Percentiles rank a stretch among this genome's conserved stretches.
Conservation (phyloP, 2,113 vertebrate species). For the Dipodomys spectabilis region DNA sequence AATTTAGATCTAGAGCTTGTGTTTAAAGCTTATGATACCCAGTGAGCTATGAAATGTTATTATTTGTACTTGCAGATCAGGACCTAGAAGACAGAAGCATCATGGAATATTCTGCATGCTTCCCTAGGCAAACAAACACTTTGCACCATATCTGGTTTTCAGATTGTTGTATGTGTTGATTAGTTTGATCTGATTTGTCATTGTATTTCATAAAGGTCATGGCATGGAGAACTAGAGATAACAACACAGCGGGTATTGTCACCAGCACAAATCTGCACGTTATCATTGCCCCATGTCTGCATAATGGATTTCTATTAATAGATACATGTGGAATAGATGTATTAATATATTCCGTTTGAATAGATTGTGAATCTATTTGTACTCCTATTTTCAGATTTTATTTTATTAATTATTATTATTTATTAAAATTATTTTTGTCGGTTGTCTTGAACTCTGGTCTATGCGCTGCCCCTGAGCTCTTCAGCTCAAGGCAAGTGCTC, state of each 20-base stretch:
- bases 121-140: background rate
- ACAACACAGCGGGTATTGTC: background rate
- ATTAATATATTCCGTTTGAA: background rate
- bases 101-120: background rate
- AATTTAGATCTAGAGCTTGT: background rate
- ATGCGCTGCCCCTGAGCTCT: no score
- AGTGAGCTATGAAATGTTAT: background rate
- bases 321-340: background rate
- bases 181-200: background rate
- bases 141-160: background rate
- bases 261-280: background rate
- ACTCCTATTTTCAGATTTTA: background rate
- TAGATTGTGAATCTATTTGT: background rate
- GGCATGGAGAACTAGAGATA: background rate
- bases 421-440: no score
- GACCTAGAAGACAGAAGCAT: background rate
- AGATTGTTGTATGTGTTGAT: background rate
- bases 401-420: no score
- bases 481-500: no score
- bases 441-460: no score
- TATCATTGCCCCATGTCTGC: background rate
- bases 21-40: background rate
- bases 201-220: background rate
- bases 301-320: slow-evolving; percentile 25
- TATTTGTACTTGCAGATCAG: background rate